phyloP scores from a whole-genome alignment of 2,888 invertebrate genomes.

The Eilema depressum region DNA sequence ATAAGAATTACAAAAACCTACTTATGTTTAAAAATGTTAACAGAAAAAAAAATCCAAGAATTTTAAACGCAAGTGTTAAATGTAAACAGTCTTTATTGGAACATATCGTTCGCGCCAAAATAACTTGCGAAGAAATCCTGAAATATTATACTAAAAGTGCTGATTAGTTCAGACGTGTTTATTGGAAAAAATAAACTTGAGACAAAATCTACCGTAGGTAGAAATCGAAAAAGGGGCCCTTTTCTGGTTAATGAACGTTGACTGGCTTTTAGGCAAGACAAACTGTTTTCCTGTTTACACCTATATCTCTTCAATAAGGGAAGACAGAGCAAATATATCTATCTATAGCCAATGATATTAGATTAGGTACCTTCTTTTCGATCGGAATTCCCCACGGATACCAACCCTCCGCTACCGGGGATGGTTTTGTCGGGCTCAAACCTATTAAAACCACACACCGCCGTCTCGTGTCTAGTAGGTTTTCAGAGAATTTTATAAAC shows the following conservation, averaged over 20 bases:
- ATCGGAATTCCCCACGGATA: too few species aligned
- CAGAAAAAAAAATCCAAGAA: too few species aligned
- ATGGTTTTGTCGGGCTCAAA: too few species aligned
- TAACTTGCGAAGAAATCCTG: conserved; percentile 7
- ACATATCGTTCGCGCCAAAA: background rate
- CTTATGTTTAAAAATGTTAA: too few species aligned
- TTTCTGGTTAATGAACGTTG: conserved; percentile 37
- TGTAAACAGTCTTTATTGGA: too few species aligned
- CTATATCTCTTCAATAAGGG: conserved; percentile 15
- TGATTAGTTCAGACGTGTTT: conserved; percentile 32
- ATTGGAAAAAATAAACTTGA: conserved; percentile 32
- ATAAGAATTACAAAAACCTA: too few species aligned
- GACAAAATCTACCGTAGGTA: conserved; percentile 21
- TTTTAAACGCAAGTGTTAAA: too few species aligned
- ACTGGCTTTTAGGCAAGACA: conserved; percentile 45
- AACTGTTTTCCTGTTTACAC: conserved; percentile 23
- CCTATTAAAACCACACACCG: too few species aligned
- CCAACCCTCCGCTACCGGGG: too few species aligned
- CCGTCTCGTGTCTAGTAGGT: too few species aligned
- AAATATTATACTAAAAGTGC: conserved; percentile 15
- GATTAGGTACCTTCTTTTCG: too few species aligned
- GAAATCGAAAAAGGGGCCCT: conserved; percentile 31
- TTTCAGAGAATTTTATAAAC: too few species aligned
- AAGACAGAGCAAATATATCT: background rate
- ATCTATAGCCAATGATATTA: background rate